These are phyloP conservation scores for Ceryle rudis DNA, from an alignment of 2,797 vertebrate species.

Conservation along the genomic window DNA sequence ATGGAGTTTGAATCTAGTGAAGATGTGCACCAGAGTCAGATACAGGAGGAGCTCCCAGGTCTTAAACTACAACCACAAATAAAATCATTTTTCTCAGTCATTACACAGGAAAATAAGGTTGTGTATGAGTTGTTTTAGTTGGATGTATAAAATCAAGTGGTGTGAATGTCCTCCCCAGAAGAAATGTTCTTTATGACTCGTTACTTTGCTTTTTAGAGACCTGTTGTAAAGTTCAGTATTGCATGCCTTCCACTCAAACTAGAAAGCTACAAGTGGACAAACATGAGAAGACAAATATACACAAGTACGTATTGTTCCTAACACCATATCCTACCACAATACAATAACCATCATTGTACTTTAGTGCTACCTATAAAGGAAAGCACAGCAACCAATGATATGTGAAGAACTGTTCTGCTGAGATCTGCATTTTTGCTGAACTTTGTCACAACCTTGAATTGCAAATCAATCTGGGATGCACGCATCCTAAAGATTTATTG, in stretches of 20 bases:
- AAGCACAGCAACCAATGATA: neutral
- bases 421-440: constrained; percentile 28
- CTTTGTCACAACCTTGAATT: constrained; percentile 45
- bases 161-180: neutral
- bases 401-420: neutral
- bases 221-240: neutral
- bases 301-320: neutral
- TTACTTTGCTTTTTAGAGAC: neutral
- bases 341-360: neutral
- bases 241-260: neutral
- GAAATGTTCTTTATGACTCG: neutral
- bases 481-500: constrained; percentile 45
- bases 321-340: neutral
- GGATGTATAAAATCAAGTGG: neutral
- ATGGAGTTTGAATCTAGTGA: neutral
- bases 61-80: neutral
- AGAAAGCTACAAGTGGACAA: neutral
- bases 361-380: neutral
- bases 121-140: neutral
- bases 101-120: neutral
- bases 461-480: constrained; percentile 30
- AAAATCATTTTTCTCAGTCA: neutral
- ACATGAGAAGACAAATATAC: neutral
- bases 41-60: neutral
- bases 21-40: neutral